Conservation (phyloP, 1,140 invertebrate species). For the Ceratina japonica region DNA sequence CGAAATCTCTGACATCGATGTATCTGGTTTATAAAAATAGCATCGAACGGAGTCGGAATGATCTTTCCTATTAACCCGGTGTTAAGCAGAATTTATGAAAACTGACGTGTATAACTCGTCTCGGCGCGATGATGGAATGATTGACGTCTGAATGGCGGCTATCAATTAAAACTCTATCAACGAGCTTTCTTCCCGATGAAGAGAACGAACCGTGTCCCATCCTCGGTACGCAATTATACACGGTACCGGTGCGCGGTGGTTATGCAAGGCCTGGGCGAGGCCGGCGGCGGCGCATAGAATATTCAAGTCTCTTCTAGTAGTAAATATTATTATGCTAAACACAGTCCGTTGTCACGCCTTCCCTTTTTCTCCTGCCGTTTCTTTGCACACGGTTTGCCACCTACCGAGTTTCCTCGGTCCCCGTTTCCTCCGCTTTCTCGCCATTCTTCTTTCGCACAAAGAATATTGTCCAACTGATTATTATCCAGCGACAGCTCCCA, state of each 20-base stretch:
- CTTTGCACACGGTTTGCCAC: background rate
- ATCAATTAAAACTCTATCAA: slow-evolving; percentile 22
- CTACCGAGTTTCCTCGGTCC: background rate
- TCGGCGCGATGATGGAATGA: slow-evolving; percentile 6
- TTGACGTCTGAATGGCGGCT: slow-evolving; percentile 16
- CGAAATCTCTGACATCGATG: no score
- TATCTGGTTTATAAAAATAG: no score
- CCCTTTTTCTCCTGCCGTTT: slow-evolving; percentile 36
- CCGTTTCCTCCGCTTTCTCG: background rate
- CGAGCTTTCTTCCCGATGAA: background rate
- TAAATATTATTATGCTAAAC: slow-evolving; percentile 71
- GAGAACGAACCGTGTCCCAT: slow-evolving; percentile 27
- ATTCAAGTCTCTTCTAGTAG: slow-evolving; percentile 66
- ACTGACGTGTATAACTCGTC: background rate
- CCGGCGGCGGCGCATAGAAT: slow-evolving; percentile 57
- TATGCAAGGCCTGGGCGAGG: slow-evolving; percentile 59
- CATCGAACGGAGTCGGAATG: no score
- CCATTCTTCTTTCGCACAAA: no score
- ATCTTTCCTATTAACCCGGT: no score
- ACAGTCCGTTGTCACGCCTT: slow-evolving; percentile 64
- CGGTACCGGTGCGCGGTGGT: slow-evolving; percentile 37
- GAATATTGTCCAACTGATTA: no score
- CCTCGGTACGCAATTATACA: slow-evolving; percentile 56
- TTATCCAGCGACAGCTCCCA: background rate
- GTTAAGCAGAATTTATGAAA: no score